Conservation (phyloP, 2,113 vertebrate species). For the Calyptomena viridis region DNA sequence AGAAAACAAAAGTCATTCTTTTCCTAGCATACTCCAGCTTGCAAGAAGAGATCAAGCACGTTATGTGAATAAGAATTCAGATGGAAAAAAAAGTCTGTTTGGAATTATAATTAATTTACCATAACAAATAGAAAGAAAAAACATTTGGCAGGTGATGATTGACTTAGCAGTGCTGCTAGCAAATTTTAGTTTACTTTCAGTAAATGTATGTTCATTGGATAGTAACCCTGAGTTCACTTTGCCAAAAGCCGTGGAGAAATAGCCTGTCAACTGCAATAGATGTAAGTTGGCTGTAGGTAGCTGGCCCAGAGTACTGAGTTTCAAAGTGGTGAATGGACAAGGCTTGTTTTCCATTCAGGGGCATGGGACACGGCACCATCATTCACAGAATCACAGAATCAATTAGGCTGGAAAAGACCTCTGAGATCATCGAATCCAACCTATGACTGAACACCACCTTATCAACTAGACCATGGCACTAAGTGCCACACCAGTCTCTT, state of each 20-base stretch:
- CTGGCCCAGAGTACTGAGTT: background rate
- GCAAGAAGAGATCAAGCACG: background rate
- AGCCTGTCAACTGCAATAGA: background rate
- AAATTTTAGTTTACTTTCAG: conserved; percentile 12
- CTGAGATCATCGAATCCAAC: background rate
- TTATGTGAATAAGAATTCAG: background rate
- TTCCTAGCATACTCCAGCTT: background rate
- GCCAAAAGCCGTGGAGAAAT: background rate
- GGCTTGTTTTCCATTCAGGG: background rate
- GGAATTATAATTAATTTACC: conserved; percentile 10
- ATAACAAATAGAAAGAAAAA: conserved; percentile 17
- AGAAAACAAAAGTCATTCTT: conserved; percentile 5
- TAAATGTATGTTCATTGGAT: background rate
- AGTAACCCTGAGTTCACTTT: background rate
- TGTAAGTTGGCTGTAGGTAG: background rate
- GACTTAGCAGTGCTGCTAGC: background rate
- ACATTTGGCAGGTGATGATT: background rate
- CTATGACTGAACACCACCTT: background rate
- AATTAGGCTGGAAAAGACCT: background rate
- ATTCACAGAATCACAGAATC: background rate
- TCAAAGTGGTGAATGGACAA: background rate
- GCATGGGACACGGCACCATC: background rate
- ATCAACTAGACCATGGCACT: background rate
- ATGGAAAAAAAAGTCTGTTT: background rate
- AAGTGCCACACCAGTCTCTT: background rate